Evolutionary conservation across 2,113 vertebrate species (phyloP).

Genomic region (Prunella himalayana): DNA sequence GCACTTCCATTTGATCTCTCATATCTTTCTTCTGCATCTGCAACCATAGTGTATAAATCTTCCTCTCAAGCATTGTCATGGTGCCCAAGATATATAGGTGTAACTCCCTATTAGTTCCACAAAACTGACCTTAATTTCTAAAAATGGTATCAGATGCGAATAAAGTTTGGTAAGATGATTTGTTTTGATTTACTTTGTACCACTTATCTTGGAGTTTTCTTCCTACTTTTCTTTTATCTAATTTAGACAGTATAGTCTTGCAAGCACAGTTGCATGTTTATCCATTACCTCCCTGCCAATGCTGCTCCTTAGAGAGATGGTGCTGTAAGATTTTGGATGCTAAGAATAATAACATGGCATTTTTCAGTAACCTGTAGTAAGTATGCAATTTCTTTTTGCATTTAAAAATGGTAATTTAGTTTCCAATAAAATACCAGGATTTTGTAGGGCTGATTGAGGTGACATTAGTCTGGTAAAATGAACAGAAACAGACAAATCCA

Average conservation of each 20-base stretch:
- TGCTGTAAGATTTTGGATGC: slow-evolving; percentile 64
- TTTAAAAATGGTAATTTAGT: slow-evolving; percentile 41
- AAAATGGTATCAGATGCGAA: slow-evolving; percentile 86
- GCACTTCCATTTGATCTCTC: slow-evolving; percentile 89
- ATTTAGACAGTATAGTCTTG: slow-evolving; percentile 72
- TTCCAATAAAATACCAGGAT: slow-evolving; percentile 14
- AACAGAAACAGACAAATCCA: slow-evolving; percentile 39
- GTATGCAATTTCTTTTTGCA: slow-evolving; percentile 9
- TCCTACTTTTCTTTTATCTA: slow-evolving; percentile 79
- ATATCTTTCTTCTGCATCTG: slow-evolving; percentile 89
- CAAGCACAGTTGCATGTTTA: slow-evolving; percentile 67
- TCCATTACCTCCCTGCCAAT: slow-evolving; percentile 68
- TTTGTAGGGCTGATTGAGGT: slow-evolving; percentile 35
- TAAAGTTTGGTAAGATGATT: slow-evolving; percentile 82
- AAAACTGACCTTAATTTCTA: slow-evolving; percentile 87
- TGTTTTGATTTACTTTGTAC: slow-evolving; percentile 83
- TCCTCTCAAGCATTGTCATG: slow-evolving; percentile 80
- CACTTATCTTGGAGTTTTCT: slow-evolving; percentile 80
- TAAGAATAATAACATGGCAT: slow-evolving; percentile 64
- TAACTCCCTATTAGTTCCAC: slow-evolving; percentile 83
- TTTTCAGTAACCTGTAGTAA: slow-evolving; percentile 54
- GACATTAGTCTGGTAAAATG: slow-evolving; percentile 13
- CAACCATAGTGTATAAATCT: slow-evolving; percentile 90
- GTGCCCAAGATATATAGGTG: slow-evolving; percentile 83
- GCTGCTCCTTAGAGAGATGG: slow-evolving; percentile 67